Evolutionary conservation across 2,888 invertebrate genomes (phyloP).

Genomic region (Polymixis flavicincta): DNA sequence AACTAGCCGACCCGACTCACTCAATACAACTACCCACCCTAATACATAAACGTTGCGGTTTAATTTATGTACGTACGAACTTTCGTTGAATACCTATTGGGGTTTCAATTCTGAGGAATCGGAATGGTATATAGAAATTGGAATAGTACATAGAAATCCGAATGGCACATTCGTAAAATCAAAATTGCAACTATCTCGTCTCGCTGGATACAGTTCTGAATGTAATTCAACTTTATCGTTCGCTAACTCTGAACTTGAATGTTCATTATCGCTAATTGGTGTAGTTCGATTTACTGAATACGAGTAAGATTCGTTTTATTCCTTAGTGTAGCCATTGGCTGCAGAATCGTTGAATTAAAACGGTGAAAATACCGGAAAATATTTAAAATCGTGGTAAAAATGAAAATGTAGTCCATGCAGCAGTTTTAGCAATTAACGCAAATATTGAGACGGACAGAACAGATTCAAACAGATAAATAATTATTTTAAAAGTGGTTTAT

Average conservation of each 20-base stretch:
- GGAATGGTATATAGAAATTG: constrained; percentile 57
- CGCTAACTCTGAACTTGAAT: constrained; percentile 61
- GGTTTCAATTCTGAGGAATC: constrained; percentile 67
- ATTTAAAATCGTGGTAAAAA: constrained; percentile 24
- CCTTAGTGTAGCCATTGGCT: constrained; percentile 12
- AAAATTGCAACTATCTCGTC: constrained; percentile 66
- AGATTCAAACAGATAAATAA: constrained; percentile 10
- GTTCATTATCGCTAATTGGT: constrained; percentile 64
- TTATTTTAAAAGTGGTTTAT: constrained; percentile 9
- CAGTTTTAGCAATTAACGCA: constrained; percentile 13
- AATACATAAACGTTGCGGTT: constrained; percentile 80
- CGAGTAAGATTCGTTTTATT: constrained; percentile 44
- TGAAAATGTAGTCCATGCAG: constrained; percentile 5
- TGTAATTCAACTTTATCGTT: constrained; percentile 62
- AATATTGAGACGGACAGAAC: constrained; percentile 23
- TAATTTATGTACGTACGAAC: constrained; percentile 79
- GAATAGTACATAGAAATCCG: constrained; percentile 57
- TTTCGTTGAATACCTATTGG: constrained; percentile 70
- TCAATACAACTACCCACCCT: constrained; percentile 79
- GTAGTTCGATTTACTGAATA: constrained; percentile 52
- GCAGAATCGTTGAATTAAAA: constrained; percentile 15
- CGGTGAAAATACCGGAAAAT: constrained; percentile 9
- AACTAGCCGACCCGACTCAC: constrained; percentile 80
- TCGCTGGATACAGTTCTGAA: constrained; percentile 54
- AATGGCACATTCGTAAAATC: constrained; percentile 64